Evolutionary conservation across 2,888 invertebrate species (phyloP), one percentile per base, ranked within the genome.

Genomic region (Tiliacea aurago): DNA sequence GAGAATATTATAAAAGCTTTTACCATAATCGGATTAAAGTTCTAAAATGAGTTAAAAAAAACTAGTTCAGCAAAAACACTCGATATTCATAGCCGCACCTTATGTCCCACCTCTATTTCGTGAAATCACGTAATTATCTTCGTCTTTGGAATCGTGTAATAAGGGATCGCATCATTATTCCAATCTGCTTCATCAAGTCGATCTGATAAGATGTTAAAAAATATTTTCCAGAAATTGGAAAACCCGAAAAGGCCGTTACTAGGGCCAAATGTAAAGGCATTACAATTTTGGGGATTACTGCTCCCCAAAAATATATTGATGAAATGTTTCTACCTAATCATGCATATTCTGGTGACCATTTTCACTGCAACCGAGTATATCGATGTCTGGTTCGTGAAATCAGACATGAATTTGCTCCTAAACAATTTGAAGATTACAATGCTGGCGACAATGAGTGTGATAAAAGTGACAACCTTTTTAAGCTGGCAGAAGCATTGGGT

Each of bases 381-480:
- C 0, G 96, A 96, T 43, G 90, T 96, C 9, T 95, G 93, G 93
- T 95, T 93, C 62, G 88, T 95, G 5, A 95, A 93, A 84, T 87
- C 90, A 0, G 91, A 96, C 45, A 85, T 96, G 53, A 93, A 88
- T 84, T 81, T 94, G 51, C 85, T 95, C 3, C 63, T 96, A 11
- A 94, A 92, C 45, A 95, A 95, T 69, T 69, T 95, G 10, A 96
- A 96, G 79, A 94, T 95, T 0, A 95, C 94, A 0, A 90, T 96
- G 90, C 65, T 95, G 2, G 93, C 95, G 0, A 93, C 93, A 0
- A 91, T 96, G 0, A 95, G 93, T 67, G 93, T 95, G 0, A 80
- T 84, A 11, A 96, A 96, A 83, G 92, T 95, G 0, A 76, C 83
- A 0, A 94, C 93, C 0, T 95, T 96, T 78, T 65, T 95, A 23